Conservation (phyloP, 2,113 vertebrate species). For the Gila orcuttii region DNA sequence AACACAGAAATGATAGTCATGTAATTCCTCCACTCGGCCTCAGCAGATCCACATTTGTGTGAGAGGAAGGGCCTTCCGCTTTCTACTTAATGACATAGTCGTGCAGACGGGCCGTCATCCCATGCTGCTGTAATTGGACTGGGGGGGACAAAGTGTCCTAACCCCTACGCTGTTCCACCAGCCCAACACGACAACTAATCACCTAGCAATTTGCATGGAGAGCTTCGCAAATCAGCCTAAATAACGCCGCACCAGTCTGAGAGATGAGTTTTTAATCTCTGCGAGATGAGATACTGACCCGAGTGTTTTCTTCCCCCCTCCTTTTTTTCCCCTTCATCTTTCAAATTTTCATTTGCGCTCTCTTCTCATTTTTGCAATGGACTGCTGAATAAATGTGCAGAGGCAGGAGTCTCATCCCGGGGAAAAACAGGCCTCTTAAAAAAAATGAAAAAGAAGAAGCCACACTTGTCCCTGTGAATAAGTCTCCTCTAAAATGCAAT, state of each 20-base stretch:
- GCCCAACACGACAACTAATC: slow-evolving; percentile 80
- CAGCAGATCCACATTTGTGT: neutral
- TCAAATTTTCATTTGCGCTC: slow-evolving; percentile 36
- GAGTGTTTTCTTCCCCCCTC: slow-evolving; percentile 70
- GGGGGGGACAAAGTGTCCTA: slow-evolving; percentile 73
- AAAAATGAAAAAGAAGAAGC: slow-evolving; percentile 63
- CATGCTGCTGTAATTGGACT: slow-evolving; percentile 81
- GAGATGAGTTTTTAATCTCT: slow-evolving; percentile 97
- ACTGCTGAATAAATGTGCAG: slow-evolving; percentile 86
- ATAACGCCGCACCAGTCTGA: slow-evolving; percentile 79
- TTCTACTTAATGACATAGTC: slow-evolving; percentile 51
- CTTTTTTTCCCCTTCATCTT: slow-evolving; percentile 27
- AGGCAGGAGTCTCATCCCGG: slow-evolving; percentile 75
- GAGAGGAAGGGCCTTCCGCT: neutral
- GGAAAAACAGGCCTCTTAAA: slow-evolving; percentile 38
- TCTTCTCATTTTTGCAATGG: slow-evolving; percentile 72
- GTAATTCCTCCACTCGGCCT: neutral
- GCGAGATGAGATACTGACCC: slow-evolving; percentile 92
- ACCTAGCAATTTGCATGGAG: slow-evolving; percentile 87
- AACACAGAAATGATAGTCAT: neutral
- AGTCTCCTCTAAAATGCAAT: slow-evolving; percentile 83
- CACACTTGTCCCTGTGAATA: slow-evolving; percentile 78
- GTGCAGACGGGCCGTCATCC: slow-evolving; percentile 69
- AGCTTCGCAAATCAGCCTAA: slow-evolving; percentile 81
- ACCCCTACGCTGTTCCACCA: slow-evolving; percentile 70